Evolutionary conservation across 2,888 invertebrate genomes (phyloP), one percentile per base, ranked within the genome.

Genomic region (Lycaena phlaeas): DNA sequence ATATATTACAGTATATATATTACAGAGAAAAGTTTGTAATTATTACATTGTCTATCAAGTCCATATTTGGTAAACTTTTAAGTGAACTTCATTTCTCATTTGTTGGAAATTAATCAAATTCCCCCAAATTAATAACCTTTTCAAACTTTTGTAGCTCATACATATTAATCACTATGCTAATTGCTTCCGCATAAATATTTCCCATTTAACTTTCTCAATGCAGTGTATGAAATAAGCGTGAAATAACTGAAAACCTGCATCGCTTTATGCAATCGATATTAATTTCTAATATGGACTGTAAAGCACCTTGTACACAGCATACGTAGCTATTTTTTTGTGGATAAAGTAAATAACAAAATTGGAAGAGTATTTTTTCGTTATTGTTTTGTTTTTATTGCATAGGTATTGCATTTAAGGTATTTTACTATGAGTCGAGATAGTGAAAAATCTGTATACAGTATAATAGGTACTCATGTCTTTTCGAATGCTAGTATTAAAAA

Each of bases 181-280:
- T 46, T 30, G 25, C 29, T 25, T 39, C 25, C 29, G 41, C 36
- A 40, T 37, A 38, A 40, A 41, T 40, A 36, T 38, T 45, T 42
- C 7, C 38, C 42, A 43, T 40, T 37, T 36, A 34, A 41, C 41
- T 38, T 38, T 42, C 36, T 34, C 18, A 34, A 34, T 34, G 34
- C 38, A 41, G 40, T 39, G 38, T 36, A 46, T 44, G 43, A 43
- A 50, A 44, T 48, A 45, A 45, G 39, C 48, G 31, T 38, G 41
- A 44, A 50, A 46, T 48, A 48, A 46, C 46, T 48, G 44, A 48
- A 48, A 50, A 48, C 41, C 45, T 45, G 42, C 43, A 48, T 40
- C 41, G 45, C 30, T 50, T 46, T 40, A 44, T 48, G 45, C 49
- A 48, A 50, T 48, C 50, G 43, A 40, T 46, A 50, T 50, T 50